Conservation (phyloP, 2,113 vertebrate species). For the Cairina moschata region DNA sequence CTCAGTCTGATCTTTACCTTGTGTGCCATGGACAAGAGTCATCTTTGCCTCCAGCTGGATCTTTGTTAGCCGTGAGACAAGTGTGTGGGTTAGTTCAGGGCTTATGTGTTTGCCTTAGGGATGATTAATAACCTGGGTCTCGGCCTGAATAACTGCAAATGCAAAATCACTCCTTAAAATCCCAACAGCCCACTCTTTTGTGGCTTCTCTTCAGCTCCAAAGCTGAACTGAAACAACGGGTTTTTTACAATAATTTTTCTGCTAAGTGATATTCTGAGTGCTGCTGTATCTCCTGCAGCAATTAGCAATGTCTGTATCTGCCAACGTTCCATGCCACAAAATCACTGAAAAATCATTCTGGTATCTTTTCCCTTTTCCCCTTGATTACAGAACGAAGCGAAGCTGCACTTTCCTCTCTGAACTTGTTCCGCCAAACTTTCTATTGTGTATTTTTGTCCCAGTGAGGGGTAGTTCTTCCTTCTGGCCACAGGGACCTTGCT, state of each 20-base stretch:
- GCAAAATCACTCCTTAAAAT: not conserved
- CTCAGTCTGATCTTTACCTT: not conserved
- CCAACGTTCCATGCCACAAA: accelerated
- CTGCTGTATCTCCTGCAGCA: not conserved
- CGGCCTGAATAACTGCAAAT: not conserved
- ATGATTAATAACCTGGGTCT: not conserved
- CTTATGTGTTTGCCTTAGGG: not conserved
- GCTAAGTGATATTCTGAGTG: not conserved
- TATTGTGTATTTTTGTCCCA: not conserved
- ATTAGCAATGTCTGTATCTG: not conserved
- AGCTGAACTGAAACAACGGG: not conserved
- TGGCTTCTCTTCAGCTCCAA: not conserved
- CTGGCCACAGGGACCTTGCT: not conserved
- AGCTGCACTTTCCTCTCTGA: not conserved
- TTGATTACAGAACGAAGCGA: not conserved
- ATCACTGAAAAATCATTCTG: not conserved
- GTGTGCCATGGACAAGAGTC: not conserved
- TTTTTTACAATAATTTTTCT: not conserved
- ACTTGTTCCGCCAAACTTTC: not conserved
- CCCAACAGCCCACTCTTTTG: not conserved
- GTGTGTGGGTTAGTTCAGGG: not conserved
- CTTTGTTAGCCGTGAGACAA: not conserved
- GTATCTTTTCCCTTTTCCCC: not conserved
- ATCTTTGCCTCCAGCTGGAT: not conserved
- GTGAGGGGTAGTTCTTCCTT: not conserved